Evolutionary conservation across 2,113 vertebrate genomes (phyloP).

Genomic region (Procavia capensis): DNA sequence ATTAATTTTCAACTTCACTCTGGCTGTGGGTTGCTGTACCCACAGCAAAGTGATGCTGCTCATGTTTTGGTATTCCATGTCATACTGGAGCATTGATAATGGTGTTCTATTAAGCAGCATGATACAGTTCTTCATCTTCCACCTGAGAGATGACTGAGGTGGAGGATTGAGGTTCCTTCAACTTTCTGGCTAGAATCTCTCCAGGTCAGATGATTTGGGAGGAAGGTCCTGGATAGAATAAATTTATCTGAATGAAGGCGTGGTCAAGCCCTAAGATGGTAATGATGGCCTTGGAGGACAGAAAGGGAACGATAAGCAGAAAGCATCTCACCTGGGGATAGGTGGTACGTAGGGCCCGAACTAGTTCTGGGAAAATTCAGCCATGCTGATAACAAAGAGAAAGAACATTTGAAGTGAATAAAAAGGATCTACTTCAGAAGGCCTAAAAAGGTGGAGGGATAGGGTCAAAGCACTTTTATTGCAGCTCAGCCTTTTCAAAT

Average conservation of each 20-base stretch:
- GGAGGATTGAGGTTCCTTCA: neutral
- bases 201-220: neutral
- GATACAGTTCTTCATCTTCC: neutral
- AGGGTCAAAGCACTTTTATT: neutral
- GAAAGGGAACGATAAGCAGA: neutral
- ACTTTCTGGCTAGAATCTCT: neutral
- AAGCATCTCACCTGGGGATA: neutral
- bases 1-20: neutral
- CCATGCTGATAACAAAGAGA: neutral
- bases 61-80: neutral
- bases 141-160: neutral
- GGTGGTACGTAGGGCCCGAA: neutral
- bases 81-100: neutral
- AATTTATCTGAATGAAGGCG: neutral
- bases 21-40: neutral
- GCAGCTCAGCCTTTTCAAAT: neutral
- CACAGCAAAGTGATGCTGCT: neutral
- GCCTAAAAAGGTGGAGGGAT: neutral
- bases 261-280: neutral
- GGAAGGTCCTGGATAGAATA: neutral
- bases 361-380: neutral
- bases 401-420: neutral
- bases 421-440: neutral
- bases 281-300: neutral
- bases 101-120: neutral